Conservation (phyloP, 2,797 vertebrate species). For the Mormyrops attenuatus region DNA sequence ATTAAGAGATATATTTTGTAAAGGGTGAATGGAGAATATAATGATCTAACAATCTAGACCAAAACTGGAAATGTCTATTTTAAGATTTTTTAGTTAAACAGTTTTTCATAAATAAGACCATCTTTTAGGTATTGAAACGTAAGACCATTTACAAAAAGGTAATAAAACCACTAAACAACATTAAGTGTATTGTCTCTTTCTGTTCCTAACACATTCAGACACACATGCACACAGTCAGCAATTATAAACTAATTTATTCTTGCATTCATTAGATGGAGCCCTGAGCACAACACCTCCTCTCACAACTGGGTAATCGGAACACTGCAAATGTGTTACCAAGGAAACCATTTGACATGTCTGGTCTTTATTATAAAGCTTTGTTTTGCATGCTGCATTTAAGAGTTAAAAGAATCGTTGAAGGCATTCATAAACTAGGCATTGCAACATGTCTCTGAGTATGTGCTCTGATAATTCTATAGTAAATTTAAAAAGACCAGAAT, state of each 20-base stretch:
- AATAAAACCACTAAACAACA: background rate
- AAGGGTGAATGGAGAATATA: background rate
- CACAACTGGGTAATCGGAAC: slow-evolving; percentile 6
- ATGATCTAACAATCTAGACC: background rate
- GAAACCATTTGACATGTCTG: slow-evolving; percentile 5
- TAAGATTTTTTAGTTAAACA: background rate
- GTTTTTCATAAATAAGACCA: background rate
- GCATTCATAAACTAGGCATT: background rate
- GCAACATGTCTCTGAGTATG: background rate
- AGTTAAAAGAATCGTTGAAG: background rate
- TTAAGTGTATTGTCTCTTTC: background rate
- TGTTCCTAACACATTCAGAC: background rate
- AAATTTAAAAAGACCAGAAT: background rate
- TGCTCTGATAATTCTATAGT: background rate
- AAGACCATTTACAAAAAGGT: background rate
- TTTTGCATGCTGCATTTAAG: background rate
- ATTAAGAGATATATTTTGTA: background rate
- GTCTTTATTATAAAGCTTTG: background rate
- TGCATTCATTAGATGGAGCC: slow-evolving; percentile 8
- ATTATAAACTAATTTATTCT: slow-evolving; percentile 14
- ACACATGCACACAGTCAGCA: background rate
- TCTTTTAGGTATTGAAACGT: background rate
- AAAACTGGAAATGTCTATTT: background rate
- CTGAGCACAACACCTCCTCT: background rate
- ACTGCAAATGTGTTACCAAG: slow-evolving; percentile 15